phyloP scores from a whole-genome alignment of 2,113 vertebrate species.

The Psophia crepitans region DNA sequence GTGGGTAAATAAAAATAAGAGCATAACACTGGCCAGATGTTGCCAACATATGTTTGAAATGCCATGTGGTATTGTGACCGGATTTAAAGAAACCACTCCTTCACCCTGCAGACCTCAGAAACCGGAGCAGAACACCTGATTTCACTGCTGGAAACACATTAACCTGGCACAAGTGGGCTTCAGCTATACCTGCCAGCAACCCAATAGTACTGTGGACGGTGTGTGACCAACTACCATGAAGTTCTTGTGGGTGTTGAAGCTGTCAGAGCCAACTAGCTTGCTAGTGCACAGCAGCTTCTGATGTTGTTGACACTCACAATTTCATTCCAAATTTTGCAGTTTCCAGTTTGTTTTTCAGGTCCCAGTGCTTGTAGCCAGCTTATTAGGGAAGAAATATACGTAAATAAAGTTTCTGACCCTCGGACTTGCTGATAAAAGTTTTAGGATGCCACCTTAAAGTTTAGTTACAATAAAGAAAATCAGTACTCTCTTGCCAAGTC shows the following conservation, averaged over 20 bases:
- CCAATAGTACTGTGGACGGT: no score
- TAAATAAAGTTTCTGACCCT: not conserved
- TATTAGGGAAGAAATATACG: not conserved
- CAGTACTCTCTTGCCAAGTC: not conserved
- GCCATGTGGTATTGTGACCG: not conserved
- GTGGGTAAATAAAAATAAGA: not conserved
- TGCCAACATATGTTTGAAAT: not conserved
- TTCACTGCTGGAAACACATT: not conserved
- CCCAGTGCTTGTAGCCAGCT: not conserved
- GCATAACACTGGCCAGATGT: not conserved
- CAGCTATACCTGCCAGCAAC: accelerated
- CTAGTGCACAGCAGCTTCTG: not conserved
- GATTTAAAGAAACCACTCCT: not conserved
- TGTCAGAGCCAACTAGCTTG: not conserved
- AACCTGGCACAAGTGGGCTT: not conserved
- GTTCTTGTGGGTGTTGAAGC: not conserved
- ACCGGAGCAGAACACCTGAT: not conserved
- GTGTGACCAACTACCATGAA: not conserved
- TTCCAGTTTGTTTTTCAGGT: not conserved
- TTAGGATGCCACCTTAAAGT: not conserved
- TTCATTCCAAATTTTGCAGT: not conserved
- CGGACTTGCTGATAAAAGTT: not conserved
- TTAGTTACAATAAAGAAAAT: not conserved
- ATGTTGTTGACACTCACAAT: not conserved
- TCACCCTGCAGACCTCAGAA: not conserved